A percentile compares a stretch with the other conserved stretches of the same genome.
Conservation (phyloP, 2,797 vertebrate genomes). For the Eleutherodactylus coqui region DNA sequence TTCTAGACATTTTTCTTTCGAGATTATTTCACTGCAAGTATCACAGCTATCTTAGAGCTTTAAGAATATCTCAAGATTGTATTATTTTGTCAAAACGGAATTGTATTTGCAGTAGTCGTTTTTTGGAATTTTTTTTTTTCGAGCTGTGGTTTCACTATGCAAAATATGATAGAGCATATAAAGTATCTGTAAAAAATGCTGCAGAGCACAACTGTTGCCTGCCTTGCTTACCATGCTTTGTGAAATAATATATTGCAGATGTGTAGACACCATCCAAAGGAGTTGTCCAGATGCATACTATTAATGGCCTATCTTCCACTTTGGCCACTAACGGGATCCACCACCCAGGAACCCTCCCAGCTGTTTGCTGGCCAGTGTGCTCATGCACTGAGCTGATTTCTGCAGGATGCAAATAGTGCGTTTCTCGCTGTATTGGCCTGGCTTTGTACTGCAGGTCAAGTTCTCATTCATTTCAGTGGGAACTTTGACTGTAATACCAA, state of each 20-base stretch:
- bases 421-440: too few relatives aligned
- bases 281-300: too few relatives aligned
- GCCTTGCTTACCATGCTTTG: background rate
- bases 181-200: background rate
- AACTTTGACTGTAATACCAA: too few relatives aligned
- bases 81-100: slow-evolving; percentile 11
- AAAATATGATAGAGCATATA: background rate
- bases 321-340: too few relatives aligned
- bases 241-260: background rate
- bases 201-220: background rate
- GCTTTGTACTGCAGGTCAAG: too few relatives aligned
- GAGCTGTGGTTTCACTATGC: background rate
- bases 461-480: too few relatives aligned
- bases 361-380: too few relatives aligned
- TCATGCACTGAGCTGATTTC: too few relatives aligned
- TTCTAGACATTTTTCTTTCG: slow-evolving; percentile 59
- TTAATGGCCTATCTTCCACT: too few relatives aligned
- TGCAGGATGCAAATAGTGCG: too few relatives aligned
- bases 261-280: too few relatives aligned
- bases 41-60: slow-evolving; percentile 32
- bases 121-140: background rate
- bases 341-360: too few relatives aligned
- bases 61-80: slow-evolving; percentile 9
- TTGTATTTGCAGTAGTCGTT: background rate
- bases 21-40: slow-evolving; percentile 50